phyloP scores from a whole-genome alignment of 2,797 vertebrate genomes.

The Apodemus agrarius region DNA sequence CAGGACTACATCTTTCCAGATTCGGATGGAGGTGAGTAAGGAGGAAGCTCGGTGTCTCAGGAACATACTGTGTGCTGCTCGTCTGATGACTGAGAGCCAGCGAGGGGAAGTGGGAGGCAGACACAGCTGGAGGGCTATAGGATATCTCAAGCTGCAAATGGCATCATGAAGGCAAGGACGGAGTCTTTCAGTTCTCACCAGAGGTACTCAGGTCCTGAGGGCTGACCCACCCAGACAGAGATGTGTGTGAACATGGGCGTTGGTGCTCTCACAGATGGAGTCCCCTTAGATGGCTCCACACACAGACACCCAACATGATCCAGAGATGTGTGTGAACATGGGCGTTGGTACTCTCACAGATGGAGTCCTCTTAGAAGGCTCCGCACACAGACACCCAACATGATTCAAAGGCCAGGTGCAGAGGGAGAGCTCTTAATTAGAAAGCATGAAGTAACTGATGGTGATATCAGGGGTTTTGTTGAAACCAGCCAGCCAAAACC shows the following conservation, averaged over 20 bases:
- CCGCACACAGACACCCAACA: background rate
- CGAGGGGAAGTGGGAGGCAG: background rate
- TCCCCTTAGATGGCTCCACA: background rate
- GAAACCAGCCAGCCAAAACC: background rate
- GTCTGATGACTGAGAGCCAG: background rate
- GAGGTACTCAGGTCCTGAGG: background rate
- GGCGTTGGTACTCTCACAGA: background rate
- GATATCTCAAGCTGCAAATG: background rate
- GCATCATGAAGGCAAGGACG: background rate
- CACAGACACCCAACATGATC: no score
- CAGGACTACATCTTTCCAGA: background rate
- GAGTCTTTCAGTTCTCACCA: background rate
- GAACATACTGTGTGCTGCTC: background rate
- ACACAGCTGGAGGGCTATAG: background rate
- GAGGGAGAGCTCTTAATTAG: background rate
- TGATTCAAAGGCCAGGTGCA: background rate
- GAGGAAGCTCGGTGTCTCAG: background rate
- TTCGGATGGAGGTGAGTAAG: background rate
- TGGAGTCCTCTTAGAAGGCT: background rate
- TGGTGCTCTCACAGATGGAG: background rate
- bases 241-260: background rate
- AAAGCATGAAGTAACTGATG: background rate
- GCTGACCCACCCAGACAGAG: background rate
- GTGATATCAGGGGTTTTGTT: slow-evolving; percentile 31
- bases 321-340: background rate